Percentiles rank a stretch among this genome's conserved stretches.
These are phyloP conservation scores for Idaea biselata DNA, from an alignment of 2,888 invertebrate species.

Conservation along the genomic window DNA sequence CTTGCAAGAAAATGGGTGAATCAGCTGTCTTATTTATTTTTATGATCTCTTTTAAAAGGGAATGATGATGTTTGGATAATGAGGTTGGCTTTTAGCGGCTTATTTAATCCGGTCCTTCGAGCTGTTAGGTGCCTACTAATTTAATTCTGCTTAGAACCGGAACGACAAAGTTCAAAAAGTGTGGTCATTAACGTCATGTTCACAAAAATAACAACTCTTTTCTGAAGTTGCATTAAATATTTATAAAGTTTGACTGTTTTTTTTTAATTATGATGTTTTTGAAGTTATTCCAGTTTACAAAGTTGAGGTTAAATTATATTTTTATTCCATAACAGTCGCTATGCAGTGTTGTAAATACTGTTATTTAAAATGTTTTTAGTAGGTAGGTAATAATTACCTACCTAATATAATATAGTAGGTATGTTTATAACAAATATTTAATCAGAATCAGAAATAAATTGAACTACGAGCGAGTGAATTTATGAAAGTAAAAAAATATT, in stretches of 20 bases:
- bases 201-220: not conserved
- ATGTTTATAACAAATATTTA: too few relatives aligned
- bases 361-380: not conserved
- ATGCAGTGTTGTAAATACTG: not conserved
- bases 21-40: not conserved
- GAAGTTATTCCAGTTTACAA: not conserved
- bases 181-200: not conserved
- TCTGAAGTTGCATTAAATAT: not conserved
- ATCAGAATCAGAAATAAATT: too few relatives aligned
- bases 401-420: too few relatives aligned
- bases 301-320: not conserved
- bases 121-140: not conserved
- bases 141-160: conserved; percentile 1
- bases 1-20: not conserved
- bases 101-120: conserved; percentile 17
- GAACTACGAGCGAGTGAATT: too few relatives aligned
- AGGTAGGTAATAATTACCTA: too few relatives aligned
- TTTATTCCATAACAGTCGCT: not conserved
- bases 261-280: not conserved
- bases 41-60: not conserved
- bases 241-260: not conserved
- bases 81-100: conserved; percentile 3
- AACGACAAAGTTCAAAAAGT: not conserved
- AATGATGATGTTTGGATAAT: not conserved
- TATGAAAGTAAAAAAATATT: too few relatives aligned